phyloP scores from a whole-genome alignment of 2,797 vertebrate species.

The Myotis planiceps region DNA sequence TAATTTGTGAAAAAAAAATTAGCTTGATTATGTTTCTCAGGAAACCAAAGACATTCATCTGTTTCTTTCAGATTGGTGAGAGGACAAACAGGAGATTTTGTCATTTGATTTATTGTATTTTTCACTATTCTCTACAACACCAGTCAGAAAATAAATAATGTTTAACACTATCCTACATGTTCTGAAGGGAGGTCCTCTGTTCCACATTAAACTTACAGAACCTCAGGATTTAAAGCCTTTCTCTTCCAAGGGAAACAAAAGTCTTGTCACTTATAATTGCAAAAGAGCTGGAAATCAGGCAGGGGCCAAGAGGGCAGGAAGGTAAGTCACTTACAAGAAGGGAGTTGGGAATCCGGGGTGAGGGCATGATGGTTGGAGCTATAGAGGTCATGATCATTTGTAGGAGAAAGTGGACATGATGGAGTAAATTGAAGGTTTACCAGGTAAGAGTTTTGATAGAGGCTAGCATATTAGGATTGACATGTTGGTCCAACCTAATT shows the following conservation, averaged over 20 bases:
- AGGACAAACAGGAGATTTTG: background rate
- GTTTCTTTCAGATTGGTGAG: slow-evolving; percentile 6
- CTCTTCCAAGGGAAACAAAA: slow-evolving; percentile 27
- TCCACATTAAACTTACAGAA: background rate
- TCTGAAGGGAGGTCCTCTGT: background rate
- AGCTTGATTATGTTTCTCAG: background rate
- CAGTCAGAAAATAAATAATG: background rate
- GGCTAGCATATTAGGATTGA: background rate
- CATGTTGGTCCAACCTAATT: background rate
- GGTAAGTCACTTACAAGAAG: background rate
- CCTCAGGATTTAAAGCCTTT: background rate
- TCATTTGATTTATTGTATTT: slow-evolving; percentile 4
- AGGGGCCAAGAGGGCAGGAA: background rate
- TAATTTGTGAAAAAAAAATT: background rate
- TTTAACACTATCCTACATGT: background rate
- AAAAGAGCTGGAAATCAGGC: background rate
- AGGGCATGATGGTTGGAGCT: background rate
- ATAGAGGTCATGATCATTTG: background rate
- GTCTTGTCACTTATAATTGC: background rate
- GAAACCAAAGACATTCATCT: background rate
- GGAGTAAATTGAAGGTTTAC: background rate
- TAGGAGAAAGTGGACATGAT: background rate
- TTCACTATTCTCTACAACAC: background rate
- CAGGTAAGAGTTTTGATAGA: background rate
- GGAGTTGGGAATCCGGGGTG: background rate